Conservation (phyloP, 35 echinoderm and acorn worm genomes). For the Heliocidaris tuberculata region DNA sequence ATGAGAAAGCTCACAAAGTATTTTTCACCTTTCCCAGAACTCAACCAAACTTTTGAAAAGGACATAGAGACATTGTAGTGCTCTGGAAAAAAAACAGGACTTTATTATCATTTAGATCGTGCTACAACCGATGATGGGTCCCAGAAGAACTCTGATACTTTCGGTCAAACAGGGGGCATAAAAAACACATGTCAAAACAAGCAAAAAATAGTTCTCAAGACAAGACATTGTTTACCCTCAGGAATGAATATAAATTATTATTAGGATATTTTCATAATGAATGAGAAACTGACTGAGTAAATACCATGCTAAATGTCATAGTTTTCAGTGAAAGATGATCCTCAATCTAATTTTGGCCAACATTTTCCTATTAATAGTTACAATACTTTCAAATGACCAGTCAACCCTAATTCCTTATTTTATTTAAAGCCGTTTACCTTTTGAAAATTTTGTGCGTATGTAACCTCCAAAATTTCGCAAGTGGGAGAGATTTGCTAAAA, state of each 20-base stretch:
- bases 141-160: background rate
- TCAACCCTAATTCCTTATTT: background rate
- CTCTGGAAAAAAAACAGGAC: too few relatives aligned
- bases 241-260: background rate
- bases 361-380: background rate
- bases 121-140: too few relatives aligned
- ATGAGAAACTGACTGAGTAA: background rate
- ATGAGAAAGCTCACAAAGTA: too few relatives aligned
- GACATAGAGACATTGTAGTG: too few relatives aligned
- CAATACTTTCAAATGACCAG: background rate
- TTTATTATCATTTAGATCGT: too few relatives aligned
- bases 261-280: background rate
- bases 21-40: too few relatives aligned
- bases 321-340: background rate
- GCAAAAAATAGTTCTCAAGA: background rate
- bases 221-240: background rate
- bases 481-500: too few relatives aligned
- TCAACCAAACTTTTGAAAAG: too few relatives aligned
- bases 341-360: background rate
- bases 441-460: background rate
- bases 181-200: background rate
- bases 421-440: background rate
- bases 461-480: too few relatives aligned
- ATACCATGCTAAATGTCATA: background rate
- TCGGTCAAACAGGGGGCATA: background rate